Conservation (phyloP, 1,140 invertebrate species). For the Lethrus apterus region DNA sequence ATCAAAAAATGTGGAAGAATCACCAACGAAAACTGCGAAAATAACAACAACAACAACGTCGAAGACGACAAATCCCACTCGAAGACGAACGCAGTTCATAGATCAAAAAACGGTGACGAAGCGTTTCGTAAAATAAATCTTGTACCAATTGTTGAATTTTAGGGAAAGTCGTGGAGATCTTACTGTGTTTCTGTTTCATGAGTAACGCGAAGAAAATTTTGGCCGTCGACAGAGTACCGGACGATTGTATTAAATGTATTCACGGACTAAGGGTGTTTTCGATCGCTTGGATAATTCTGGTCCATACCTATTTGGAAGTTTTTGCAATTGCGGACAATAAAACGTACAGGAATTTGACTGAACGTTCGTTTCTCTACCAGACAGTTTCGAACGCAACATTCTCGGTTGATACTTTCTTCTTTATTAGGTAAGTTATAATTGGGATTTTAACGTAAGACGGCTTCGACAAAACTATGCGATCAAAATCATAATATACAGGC, state of each 20-base stretch:
- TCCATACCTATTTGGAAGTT: slow-evolving; percentile 78
- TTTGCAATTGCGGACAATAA: slow-evolving; percentile 72
- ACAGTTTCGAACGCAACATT: slow-evolving; percentile 83
- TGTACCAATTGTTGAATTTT: too few species aligned
- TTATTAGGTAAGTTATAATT: slow-evolving; percentile 58
- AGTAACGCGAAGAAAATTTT: slow-evolving; percentile 55
- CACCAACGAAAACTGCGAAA: too few species aligned
- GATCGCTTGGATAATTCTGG: slow-evolving; percentile 87
- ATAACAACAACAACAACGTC: too few species aligned
- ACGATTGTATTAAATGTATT: slow-evolving; percentile 66
- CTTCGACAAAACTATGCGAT: too few species aligned
- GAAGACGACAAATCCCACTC: too few species aligned
- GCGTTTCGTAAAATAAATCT: too few species aligned
- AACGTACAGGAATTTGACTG: slow-evolving; percentile 64
- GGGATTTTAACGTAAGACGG: not conserved
- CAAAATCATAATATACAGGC: too few species aligned
- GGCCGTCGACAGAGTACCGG: slow-evolving; percentile 47
- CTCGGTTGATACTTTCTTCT: slow-evolving; percentile 89
- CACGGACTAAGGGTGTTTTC: slow-evolving; percentile 79
- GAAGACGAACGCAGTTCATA: too few species aligned
- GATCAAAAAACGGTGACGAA: too few species aligned
- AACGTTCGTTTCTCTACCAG: slow-evolving; percentile 73
- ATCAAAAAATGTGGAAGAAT: too few species aligned
- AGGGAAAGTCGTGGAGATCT: slow-evolving; percentile 20
- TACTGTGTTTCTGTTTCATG: slow-evolving; percentile 45